Base-by-base conservation (phyloP, 2,888 invertebrate genomes). In the Ormyrus labotus region DNA sequence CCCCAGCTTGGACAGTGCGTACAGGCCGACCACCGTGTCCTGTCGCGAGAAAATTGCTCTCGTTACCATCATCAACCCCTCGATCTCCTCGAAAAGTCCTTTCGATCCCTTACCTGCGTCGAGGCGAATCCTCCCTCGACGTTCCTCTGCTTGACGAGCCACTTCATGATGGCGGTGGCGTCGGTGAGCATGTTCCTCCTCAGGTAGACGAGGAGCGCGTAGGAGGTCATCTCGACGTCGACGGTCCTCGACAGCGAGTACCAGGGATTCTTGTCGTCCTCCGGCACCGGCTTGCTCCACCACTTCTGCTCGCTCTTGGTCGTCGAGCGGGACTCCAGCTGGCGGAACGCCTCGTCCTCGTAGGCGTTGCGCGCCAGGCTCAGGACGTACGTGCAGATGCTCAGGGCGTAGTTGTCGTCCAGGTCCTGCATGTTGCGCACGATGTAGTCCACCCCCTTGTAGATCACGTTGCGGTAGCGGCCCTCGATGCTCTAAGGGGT, bases 221-320 rank as follows among this genome's bases (percentile, higher is more conserved):
- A 99, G 0, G 98, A 94, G 0, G 98, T 98, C 85, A 97, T 96
- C 90, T 97, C 96, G 5, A 98, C 94, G 84, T 96, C 94, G 0
- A 95, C 93, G 0, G 96, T 94, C 81, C 93, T 93, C 0, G 96
- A 94, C 81, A 94, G 91, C 58, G 92, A 90, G 83, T 91, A 92
- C 94, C 95, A 94, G 0, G 95, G 94, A 87, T 95, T 95, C 74
- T 93, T 92, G 65, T 92, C 92, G 79, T 94, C 94, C 63, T 91
- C 87, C 0, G 91, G 89, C 9, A 91, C 90, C 0, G 92, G 93
- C 81, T 95, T 95, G 63, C 94, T 94, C 98, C 98, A 98, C 95
- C 96, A 97, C 85, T 95, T 95, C 85, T 93, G 92, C 73, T 94
- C 95, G 2, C 91, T 90, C 65, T 89, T 89, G 81, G 90, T 90